Evolutionary conservation across 37 sponge, comb jelly and placozoan genomes (phyloP).

Genomic region (Agelas oroides): DNA sequence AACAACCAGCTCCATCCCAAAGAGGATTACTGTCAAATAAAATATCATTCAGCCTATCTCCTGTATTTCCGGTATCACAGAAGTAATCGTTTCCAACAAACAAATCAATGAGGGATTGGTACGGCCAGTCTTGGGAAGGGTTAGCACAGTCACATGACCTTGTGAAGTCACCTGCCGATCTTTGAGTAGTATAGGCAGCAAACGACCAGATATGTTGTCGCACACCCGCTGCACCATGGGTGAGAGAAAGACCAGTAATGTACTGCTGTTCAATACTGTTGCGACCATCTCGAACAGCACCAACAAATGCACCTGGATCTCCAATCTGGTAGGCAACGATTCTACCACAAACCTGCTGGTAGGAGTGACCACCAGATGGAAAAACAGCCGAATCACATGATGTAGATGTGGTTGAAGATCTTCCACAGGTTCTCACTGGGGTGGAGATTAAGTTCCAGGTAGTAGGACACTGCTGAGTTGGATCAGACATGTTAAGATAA

Average conservation of each 20-base stretch:
- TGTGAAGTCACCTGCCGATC: neutral
- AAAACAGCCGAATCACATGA: conserved; percentile 13
- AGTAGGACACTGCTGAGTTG: neutral
- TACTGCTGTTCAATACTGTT: neutral
- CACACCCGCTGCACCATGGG: conserved; percentile 21
- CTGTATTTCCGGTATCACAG: conserved; percentile 37
- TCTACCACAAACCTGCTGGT: conserved; percentile 46
- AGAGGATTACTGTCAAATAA: conserved; percentile 39
- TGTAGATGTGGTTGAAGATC: neutral
- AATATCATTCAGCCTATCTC: neutral
- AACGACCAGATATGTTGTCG: conserved; percentile 61
- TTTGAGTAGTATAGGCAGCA: conserved; percentile 22
- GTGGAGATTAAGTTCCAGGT: conserved; percentile 1
- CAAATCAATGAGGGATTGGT: too few relatives aligned
- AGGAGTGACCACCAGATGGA: neutral
- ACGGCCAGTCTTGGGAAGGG: too few relatives aligned
- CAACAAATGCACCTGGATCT: conserved; percentile 32
- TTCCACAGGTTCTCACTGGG: neutral
- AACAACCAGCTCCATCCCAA: conserved; percentile 62
- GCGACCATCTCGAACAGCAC: too few relatives aligned
- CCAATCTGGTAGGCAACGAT: conserved; percentile 29
- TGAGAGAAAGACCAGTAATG: conserved; percentile 51
- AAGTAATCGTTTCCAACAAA: conserved; percentile 32
- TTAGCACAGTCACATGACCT: conserved; percentile 26
- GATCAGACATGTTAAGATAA: conserved; percentile 20